Evolutionary conservation across 2,113 vertebrate genomes (phyloP).

Genomic region (Verasper variegatus): DNA sequence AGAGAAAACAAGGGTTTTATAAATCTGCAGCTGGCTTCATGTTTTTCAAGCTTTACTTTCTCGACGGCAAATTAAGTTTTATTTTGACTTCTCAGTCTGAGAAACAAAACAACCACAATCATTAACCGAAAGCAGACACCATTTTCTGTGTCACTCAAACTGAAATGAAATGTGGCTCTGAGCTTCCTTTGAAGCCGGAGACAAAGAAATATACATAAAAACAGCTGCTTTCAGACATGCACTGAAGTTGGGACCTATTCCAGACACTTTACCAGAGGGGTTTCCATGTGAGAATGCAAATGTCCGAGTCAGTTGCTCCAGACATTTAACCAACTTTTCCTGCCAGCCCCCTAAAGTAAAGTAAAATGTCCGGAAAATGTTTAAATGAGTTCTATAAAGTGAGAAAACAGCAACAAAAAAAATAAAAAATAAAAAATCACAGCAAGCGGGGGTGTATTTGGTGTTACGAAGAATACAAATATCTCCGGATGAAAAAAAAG

Average conservation of each 20-base stretch:
- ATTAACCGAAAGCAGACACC: neutral
- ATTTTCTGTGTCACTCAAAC: neutral
- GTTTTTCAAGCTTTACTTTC: slow-evolving; percentile 11
- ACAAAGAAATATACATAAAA: neutral
- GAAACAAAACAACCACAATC: neutral
- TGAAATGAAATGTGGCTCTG: neutral
- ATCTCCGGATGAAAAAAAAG: no score
- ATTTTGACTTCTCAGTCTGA: neutral
- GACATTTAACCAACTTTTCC: no score
- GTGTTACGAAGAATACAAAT: no score
- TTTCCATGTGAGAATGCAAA: no score
- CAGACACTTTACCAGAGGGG: no score
- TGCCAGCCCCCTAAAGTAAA: no score
- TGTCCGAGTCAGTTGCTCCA: no score
- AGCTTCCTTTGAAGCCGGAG: neutral
- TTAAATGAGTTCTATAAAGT: no score
- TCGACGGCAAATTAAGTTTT: slow-evolving; percentile 10
- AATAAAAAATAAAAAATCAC: no score
- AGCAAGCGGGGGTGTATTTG: no score
- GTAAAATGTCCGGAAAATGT: no score
- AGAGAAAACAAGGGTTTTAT: neutral
- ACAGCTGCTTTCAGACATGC: neutral
- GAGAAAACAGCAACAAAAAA: no score
- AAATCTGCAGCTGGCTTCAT: neutral
- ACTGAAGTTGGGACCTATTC: neutral